These are phyloP conservation scores for Calonectris borealis DNA, from an alignment of 2,113 vertebrate species.

Conservation along the genomic window DNA sequence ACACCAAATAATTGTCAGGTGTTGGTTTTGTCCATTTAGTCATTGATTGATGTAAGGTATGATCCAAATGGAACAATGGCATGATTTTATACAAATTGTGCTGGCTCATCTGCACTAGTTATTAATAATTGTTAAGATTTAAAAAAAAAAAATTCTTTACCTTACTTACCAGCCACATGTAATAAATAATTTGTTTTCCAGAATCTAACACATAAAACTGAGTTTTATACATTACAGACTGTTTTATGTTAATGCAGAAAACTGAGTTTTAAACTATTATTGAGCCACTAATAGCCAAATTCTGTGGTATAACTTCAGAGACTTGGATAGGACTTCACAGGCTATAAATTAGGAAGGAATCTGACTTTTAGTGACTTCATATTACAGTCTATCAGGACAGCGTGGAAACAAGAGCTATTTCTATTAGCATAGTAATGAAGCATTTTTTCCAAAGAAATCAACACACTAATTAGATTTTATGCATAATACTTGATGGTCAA, in stretches of 20 bases:
- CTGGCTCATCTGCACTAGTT: background rate
- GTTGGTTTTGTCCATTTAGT: background rate
- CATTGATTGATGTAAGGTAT: background rate
- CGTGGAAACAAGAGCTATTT: background rate
- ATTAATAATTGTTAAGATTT: background rate
- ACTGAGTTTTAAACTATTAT: background rate
- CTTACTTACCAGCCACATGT: background rate
- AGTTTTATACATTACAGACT: background rate
- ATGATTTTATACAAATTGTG: background rate
- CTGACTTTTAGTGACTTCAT: background rate
- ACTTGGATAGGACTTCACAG: background rate
- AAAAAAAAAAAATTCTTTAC: background rate
- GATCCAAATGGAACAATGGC: background rate
- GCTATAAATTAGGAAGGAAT: background rate
- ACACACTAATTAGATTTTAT: slow-evolving; percentile 33
- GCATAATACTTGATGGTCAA: background rate
- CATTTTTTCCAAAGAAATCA: slow-evolving; percentile 42
- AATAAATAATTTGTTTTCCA: background rate
- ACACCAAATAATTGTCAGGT: background rate
- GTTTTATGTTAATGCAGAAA: background rate
- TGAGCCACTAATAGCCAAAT: background rate
- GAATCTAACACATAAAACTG: background rate
- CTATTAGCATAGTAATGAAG: slow-evolving; percentile 50
- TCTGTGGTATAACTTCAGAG: background rate
- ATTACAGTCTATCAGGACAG: background rate